These are phyloP conservation scores for Grantiella picta DNA, from an alignment of 2,113 vertebrate species.

Conservation along the genomic window DNA sequence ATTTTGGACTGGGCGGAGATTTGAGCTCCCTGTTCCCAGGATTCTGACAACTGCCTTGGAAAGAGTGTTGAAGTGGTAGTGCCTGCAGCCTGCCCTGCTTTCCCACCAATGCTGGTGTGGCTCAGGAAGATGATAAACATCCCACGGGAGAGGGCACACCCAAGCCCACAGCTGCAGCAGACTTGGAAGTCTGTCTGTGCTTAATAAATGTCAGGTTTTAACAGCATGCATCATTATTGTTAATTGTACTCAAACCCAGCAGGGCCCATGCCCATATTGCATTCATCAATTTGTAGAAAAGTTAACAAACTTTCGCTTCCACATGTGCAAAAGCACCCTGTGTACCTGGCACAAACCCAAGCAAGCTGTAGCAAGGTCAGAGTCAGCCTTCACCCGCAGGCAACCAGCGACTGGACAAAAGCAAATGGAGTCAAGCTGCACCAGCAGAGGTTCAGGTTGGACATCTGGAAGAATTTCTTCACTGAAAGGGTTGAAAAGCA, in stretches of 20 bases:
- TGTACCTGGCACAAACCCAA: background rate
- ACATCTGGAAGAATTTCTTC: background rate
- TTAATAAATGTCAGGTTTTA: background rate
- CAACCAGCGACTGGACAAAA: background rate
- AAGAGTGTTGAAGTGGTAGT: background rate
- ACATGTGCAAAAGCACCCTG: background rate
- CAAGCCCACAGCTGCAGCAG: background rate
- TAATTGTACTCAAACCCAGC: background rate
- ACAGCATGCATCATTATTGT: background rate
- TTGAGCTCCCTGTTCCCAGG: background rate
- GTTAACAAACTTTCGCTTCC: background rate
- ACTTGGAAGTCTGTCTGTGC: background rate
- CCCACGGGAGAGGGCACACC: background rate
- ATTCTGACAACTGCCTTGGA: background rate
- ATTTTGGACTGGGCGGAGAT: background rate
- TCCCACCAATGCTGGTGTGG: rapidly evolving
- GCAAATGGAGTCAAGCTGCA: background rate
- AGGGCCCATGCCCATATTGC: background rate
- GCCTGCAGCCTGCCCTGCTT: background rate
- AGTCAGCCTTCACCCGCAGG: background rate
- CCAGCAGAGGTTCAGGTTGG: background rate
- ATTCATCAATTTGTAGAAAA: background rate
- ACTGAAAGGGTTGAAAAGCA: background rate
- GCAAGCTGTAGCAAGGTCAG: background rate
- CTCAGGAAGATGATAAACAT: rapidly evolving